Percentiles rank a stretch among this genome's conserved stretches.
Evolutionary conservation across 37 sponge, comb jelly and placozoan species (phyloP).

Genomic region (Tethya wilhelma): DNA sequence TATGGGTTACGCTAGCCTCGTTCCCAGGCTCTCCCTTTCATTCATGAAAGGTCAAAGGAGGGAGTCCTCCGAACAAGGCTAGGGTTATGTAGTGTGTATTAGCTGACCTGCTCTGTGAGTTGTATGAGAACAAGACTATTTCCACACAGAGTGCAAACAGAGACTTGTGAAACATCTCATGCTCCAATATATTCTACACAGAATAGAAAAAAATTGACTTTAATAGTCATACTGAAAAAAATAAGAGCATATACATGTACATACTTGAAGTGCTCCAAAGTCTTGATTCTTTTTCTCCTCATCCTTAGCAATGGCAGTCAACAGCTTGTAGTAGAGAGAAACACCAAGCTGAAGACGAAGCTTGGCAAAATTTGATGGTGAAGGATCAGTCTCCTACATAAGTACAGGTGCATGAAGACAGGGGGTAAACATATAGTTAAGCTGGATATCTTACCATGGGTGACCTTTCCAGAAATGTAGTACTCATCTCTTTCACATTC

Average conservation of each 20-base stretch:
- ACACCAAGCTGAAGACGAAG: constrained; percentile 33
- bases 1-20: no score
- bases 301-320: constrained; percentile 46
- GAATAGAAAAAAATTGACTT: neutral
- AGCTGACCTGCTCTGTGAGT: constrained; percentile 70
- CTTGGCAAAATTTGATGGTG: constrained; percentile 49
- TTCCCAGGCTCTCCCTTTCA: no score
- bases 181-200: constrained; percentile 70
- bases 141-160: constrained; percentile 85
- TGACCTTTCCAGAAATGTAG: constrained; percentile 26
- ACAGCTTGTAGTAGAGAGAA: constrained; percentile 68
- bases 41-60: no score
- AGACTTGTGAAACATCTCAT: constrained; percentile 75
- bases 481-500: constrained; percentile 22
- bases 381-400: no score
- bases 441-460: constrained; percentile 14
- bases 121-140: constrained; percentile 78
- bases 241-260: neutral
- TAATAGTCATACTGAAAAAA: neutral
- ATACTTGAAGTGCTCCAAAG: constrained; percentile 39
- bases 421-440: neutral
- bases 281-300: constrained; percentile 41
- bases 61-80: no score
- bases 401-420: no score
- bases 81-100: neutral